Percentiles rank a stretch among this genome's conserved stretches.
Conservation (phyloP, 35 echinoderm and acorn worm genomes). For the Stichopus chloronotus region DNA sequence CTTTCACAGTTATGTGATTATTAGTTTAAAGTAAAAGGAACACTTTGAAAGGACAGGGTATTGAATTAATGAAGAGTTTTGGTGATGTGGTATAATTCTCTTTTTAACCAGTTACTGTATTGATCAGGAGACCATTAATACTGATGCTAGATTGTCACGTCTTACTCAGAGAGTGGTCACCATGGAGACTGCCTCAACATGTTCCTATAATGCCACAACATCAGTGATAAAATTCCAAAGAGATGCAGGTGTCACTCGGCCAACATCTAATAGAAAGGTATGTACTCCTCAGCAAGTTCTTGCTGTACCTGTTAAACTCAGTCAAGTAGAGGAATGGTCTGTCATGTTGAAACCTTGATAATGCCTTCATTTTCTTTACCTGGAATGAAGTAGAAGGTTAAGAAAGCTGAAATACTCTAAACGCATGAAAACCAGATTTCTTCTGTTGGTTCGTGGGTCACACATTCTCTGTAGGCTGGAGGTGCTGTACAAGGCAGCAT, state of each 20-base stretch:
- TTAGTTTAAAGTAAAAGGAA: neutral
- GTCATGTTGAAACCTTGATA: neutral
- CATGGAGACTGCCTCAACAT: slow-evolving; percentile 19
- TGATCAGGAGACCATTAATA: neutral
- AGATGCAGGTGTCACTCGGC: neutral
- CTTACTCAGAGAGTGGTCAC: neutral
- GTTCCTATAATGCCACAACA: slow-evolving; percentile 4
- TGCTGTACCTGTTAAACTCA: neutral
- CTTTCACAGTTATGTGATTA: neutral
- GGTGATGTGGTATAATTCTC: too few relatives aligned
- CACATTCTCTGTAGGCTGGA: too few relatives aligned
- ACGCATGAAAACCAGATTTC: neutral
- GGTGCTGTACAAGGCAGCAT: too few relatives aligned
- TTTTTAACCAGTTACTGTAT: slow-evolving; percentile 38
- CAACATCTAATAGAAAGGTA: neutral
- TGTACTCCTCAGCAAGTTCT: neutral
- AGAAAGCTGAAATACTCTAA: neutral
- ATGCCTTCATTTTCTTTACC: neutral
- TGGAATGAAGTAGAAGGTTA: neutral
- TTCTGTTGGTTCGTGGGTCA: neutral
- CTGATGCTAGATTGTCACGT: slow-evolving; percentile 17
- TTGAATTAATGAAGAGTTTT: too few relatives aligned
- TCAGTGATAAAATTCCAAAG: slow-evolving; percentile 38
- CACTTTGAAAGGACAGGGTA: too few relatives aligned
- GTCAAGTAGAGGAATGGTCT: too few relatives aligned